Percentiles rank a stretch among this genome's conserved stretches.
phyloP scores from a whole-genome alignment of 2,797 vertebrate species.

The Microchirus variegatus region DNA sequence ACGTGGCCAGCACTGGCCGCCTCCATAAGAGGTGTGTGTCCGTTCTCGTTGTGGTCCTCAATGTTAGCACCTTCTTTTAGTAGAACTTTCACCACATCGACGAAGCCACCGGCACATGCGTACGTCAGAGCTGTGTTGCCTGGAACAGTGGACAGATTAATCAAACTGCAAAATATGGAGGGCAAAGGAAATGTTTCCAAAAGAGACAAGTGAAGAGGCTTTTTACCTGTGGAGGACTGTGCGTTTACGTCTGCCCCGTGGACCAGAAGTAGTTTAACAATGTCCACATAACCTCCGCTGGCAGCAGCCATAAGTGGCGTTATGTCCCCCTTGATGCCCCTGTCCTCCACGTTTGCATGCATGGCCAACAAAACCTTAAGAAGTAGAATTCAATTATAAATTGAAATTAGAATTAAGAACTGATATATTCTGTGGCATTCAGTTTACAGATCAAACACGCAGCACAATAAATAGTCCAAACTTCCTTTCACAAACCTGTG shows the following conservation, averaged over 20 bases:
- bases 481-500: slow-evolving; percentile 86
- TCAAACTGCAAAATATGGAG: neutral
- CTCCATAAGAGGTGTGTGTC: slow-evolving; percentile 99
- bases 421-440: neutral
- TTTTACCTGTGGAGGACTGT: slow-evolving; percentile 94
- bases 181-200: neutral
- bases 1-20: slow-evolving; percentile 98
- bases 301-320: slow-evolving; percentile 98
- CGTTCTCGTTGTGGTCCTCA: slow-evolving; percentile 99
- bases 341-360: slow-evolving; percentile 98
- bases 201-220: neutral
- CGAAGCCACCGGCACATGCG: slow-evolving; percentile 96
- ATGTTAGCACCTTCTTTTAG: slow-evolving; percentile 98
- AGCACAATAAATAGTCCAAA: neutral
- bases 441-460: neutral
- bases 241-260: slow-evolving; percentile 98
- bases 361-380: slow-evolving; percentile 95
- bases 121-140: slow-evolving; percentile 98
- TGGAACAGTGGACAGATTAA: slow-evolving; percentile 52
- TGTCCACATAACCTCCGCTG: slow-evolving; percentile 97
- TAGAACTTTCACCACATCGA: slow-evolving; percentile 98
- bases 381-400: neutral
- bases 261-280: slow-evolving; percentile 95
- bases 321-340: slow-evolving; percentile 98
- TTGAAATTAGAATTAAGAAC: too few species aligned